Percentiles rank a stretch among this genome's conserved stretches.
These are phyloP conservation scores for Drosophila rufa DNA, from an alignment of 1,140 invertebrate species.

Conservation along the genomic window DNA sequence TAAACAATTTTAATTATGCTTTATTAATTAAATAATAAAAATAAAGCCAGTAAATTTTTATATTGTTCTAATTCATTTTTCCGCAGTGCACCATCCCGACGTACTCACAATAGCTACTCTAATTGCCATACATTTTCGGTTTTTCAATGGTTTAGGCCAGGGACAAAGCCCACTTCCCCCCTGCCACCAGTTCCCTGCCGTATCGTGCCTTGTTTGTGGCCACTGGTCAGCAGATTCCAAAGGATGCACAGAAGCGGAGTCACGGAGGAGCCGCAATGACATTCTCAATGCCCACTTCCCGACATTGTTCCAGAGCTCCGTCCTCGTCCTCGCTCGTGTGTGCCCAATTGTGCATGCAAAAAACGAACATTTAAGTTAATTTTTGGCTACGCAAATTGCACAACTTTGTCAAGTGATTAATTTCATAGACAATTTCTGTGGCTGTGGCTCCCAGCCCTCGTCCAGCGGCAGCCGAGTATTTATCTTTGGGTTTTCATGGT, in stretches of 20 bases:
- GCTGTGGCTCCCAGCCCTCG: constrained; percentile 11
- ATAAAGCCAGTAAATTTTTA: background rate
- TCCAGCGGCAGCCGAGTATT: constrained; percentile 13
- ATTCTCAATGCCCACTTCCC: constrained; percentile 30
- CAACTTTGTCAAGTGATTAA: constrained; percentile 77
- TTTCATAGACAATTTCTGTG: constrained; percentile 69
- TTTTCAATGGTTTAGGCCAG: constrained; percentile 76
- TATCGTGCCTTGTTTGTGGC: constrained; percentile 42
- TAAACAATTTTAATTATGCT: background rate
- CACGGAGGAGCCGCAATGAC: constrained; percentile 11
- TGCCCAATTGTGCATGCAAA: constrained; percentile 64
- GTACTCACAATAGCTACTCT: constrained; percentile 72
- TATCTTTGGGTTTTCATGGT: constrained; percentile 23
- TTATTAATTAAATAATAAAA: no score
- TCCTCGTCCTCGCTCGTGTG: background rate
- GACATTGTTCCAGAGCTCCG: constrained; percentile 25
- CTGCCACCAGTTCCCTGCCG: constrained; percentile 1
- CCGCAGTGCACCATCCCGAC: constrained; percentile 22
- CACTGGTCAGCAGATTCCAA: constrained; percentile 8
- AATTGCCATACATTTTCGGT: constrained; percentile 83
- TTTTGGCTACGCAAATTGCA: constrained; percentile 76
- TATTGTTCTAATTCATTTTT: background rate
- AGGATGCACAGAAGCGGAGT: background rate
- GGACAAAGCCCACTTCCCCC: constrained; percentile 12
- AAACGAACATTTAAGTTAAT: constrained; percentile 75